Percentiles rank a stretch among this genome's conserved stretches.
phyloP scores from a whole-genome alignment of 2,888 invertebrate genomes.

The Pantelozetes paolii region DNA sequence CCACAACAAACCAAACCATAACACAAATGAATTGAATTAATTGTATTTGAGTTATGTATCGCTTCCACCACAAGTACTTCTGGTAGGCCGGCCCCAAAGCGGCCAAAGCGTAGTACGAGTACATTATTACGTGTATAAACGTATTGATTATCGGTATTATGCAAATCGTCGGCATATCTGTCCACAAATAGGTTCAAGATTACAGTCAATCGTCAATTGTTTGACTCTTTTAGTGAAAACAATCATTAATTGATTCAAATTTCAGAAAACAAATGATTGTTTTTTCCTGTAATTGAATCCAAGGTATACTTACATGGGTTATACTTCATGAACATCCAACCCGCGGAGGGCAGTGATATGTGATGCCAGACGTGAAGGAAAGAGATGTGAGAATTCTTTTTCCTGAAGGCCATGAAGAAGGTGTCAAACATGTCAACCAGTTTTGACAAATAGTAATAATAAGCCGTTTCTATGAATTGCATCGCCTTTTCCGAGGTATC shows the following conservation, averaged over 20 bases:
- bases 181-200: conserved; percentile 38
- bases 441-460: conserved; percentile 40
- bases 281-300: too few relatives aligned
- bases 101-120: conserved; percentile 38
- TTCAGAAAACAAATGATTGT: too few relatives aligned
- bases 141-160: conserved; percentile 50
- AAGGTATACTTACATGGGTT: conserved; percentile 41
- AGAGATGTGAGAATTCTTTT: conserved; percentile 39
- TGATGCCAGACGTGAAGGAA: conserved; percentile 43
- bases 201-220: not conserved
- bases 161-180: conserved; percentile 28
- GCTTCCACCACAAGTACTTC: conserved; percentile 40
- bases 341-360: conserved; percentile 33
- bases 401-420: conserved; percentile 41
- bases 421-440: conserved; percentile 41
- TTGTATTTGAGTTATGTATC: conserved; percentile 40
- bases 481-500: conserved; percentile 33
- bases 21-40: conserved; percentile 39
- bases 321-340: conserved; percentile 41
- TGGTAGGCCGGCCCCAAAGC: conserved; percentile 37
- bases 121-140: conserved; percentile 40
- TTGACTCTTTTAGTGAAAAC: not conserved
- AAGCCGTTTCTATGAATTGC: conserved; percentile 37
- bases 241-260: too few relatives aligned
- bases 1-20: conserved; percentile 29